Conservation (phyloP, 2,113 vertebrate species). For the Neodon shergylaensis region DNA sequence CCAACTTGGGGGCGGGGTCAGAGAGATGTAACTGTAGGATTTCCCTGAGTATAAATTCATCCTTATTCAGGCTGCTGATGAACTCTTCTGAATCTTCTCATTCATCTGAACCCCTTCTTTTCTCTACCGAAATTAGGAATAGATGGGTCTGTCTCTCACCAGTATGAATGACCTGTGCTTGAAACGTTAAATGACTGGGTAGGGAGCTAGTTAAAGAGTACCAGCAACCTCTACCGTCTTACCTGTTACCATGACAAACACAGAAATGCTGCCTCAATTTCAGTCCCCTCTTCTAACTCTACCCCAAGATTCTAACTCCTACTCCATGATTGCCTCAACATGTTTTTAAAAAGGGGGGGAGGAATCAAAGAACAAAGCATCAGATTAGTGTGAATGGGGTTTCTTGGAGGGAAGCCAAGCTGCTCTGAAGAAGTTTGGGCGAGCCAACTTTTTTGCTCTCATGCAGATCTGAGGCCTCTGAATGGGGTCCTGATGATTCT, state of each 20-base stretch:
- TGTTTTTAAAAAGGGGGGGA: background rate
- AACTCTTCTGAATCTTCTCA: background rate
- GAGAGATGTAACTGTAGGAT: background rate
- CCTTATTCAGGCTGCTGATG: background rate
- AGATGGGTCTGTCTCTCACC: background rate
- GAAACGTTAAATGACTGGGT: background rate
- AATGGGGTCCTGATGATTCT: background rate
- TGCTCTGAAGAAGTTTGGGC: background rate
- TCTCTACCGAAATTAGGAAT: constrained; percentile 11
- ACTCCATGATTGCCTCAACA: background rate
- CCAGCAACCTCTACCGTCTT: background rate
- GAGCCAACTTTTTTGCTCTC: background rate
- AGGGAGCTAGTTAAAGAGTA: background rate
- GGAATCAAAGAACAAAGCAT: background rate
- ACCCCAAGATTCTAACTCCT: background rate
- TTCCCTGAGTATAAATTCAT: background rate
- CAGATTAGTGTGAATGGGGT: background rate
- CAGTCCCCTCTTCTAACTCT: background rate
- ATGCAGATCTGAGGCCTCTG: background rate
- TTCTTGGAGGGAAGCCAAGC: background rate
- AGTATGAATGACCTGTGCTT: background rate
- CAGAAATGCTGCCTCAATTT: background rate
- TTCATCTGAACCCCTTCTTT: background rate
- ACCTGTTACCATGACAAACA: background rate
- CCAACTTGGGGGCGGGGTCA: background rate